These are phyloP conservation scores for Oreochromis aureus DNA, from an alignment of 2,113 vertebrate species.

Conservation along the genomic window DNA sequence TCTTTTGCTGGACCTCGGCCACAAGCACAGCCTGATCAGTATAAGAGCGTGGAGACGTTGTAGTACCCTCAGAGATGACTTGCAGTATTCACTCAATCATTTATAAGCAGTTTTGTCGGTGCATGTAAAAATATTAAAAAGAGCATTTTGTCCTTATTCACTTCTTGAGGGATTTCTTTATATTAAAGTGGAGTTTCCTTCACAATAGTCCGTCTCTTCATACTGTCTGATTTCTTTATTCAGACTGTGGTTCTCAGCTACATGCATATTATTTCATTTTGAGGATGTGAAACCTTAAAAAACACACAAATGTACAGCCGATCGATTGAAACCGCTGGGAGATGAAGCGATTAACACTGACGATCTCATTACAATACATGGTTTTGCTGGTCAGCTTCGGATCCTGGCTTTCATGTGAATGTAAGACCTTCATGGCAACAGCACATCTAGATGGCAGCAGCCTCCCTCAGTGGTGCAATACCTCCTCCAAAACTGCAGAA, in stretches of 20 bases:
- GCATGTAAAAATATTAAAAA: not conserved
- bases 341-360: not conserved
- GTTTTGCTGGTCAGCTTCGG: not conserved
- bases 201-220: not conserved
- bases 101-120: not conserved
- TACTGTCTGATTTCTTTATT: not conserved
- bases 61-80: not conserved
- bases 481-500: not conserved
- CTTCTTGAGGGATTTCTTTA: not conserved
- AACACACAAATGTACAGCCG: not conserved
- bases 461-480: not conserved
- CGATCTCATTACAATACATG: not conserved
- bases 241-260: not conserved
- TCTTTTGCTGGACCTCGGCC: not conserved
- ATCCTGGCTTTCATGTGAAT: not conserved
- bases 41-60: not conserved
- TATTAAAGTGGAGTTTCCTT: not conserved
- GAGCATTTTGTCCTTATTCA: not conserved
- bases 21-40: not conserved
- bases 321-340: not conserved
- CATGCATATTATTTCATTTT: not conserved
- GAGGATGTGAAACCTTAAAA: not conserved
- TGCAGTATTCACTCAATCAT: not conserved
- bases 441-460: not conserved
- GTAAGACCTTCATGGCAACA: not conserved